A percentile compares a stretch with the other conserved stretches of the same genome.
phyloP scores from a whole-genome alignment of 2,888 invertebrate genomes.

The Physocephala rufipes region DNA sequence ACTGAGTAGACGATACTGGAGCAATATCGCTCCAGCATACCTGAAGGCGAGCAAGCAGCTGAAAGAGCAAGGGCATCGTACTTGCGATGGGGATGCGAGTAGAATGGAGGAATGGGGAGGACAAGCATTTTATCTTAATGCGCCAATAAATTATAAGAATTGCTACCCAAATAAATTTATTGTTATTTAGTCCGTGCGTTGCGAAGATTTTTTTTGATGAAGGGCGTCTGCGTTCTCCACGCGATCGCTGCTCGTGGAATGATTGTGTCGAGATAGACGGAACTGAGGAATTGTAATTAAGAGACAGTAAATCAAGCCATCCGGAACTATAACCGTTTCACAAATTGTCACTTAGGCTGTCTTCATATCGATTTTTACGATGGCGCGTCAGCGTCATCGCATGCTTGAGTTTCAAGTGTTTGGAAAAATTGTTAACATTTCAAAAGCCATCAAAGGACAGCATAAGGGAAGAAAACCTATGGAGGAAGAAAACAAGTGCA shows the following conservation, averaged over 20 bases:
- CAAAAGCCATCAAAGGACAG: neutral
- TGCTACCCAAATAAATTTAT: conserved; percentile 57
- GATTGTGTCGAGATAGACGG: conserved; percentile 49
- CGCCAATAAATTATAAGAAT: conserved; percentile 61
- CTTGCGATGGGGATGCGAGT: neutral
- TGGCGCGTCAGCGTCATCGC: neutral
- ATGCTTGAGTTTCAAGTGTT: conserved; percentile 55
- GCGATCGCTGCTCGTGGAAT: neutral
- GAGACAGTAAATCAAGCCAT: conserved; percentile 42
- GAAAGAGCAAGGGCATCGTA: neutral
- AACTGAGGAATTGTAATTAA: conserved; percentile 58
- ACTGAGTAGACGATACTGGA: too few relatives aligned
- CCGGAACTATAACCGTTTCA: conserved; percentile 33
- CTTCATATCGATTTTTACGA: too few relatives aligned
- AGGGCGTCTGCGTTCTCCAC: neutral
- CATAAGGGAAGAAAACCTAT: neutral
- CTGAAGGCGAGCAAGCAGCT: too few relatives aligned
- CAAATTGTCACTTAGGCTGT: neutral
- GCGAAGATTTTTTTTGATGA: conserved; percentile 1
- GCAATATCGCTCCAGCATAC: too few relatives aligned
- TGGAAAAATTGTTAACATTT: conserved; percentile 54
- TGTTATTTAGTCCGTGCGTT: conserved; percentile 5
- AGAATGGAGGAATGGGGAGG: too few relatives aligned
- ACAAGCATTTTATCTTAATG: conserved; percentile 59
- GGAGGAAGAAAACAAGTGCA: neutral